phyloP scores from a whole-genome alignment of 2,113 vertebrate species.

The Lepus americanus region DNA sequence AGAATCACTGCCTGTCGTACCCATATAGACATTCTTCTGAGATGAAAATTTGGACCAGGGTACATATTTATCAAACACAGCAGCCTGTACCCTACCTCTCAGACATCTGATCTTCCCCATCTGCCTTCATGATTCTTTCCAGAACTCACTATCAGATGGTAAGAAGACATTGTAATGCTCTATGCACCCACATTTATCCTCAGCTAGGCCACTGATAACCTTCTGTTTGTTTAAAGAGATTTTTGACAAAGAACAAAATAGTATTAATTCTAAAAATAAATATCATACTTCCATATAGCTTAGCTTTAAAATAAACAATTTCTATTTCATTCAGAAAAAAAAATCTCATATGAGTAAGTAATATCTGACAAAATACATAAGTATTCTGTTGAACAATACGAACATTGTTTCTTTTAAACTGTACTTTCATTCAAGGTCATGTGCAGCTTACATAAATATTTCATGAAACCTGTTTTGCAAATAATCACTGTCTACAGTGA shows the following conservation, averaged over 20 bases:
- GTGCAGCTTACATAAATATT: conserved; percentile 67
- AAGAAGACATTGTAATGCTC: neutral
- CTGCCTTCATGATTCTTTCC: neutral
- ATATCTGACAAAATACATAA: conserved; percentile 52
- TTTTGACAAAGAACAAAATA: conserved; percentile 48
- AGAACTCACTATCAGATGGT: neutral
- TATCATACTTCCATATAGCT: neutral
- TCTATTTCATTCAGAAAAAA: conserved; percentile 40
- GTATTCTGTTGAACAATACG: conserved; percentile 26
- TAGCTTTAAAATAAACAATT: conserved; percentile 64
- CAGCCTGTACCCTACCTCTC: neutral
- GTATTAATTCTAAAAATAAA: conserved; percentile 60
- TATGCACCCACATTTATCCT: neutral
- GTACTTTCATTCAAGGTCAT: conserved; percentile 65
- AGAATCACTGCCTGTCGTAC: neutral
- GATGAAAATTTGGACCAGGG: neutral
- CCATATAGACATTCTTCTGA: neutral
- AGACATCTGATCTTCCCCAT: conserved; percentile 4
- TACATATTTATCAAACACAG: neutral
- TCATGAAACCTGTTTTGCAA: conserved; percentile 76
- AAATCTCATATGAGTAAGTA: conserved; percentile 8
- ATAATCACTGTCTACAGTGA: conserved; percentile 46
- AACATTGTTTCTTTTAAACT: conserved; percentile 53
- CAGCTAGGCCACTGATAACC: neutral
- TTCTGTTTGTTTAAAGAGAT: conserved; percentile 46